Conservation (phyloP, 2,797 vertebrate genomes). For the Neosilurus hyrtlii region DNA sequence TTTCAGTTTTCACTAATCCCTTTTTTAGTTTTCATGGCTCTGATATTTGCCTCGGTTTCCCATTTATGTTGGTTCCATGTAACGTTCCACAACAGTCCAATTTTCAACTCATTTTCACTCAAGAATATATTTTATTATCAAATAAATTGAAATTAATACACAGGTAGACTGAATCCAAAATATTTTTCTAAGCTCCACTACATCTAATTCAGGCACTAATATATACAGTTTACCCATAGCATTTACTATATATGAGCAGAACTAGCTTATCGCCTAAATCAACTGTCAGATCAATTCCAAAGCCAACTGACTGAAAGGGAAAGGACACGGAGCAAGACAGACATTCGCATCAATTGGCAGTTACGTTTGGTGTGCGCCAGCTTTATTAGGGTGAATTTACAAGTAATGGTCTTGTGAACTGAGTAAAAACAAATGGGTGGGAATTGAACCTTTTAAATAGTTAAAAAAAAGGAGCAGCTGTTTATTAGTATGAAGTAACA, state of each 20-base stretch:
- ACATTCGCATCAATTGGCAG: background rate
- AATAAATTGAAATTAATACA: background rate
- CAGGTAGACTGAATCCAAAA: background rate
- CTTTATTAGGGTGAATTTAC: background rate
- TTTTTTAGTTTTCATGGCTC: constrained; percentile 2
- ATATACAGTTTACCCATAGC: background rate
- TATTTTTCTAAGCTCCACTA: background rate
- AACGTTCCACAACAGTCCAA: background rate
- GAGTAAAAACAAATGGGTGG: background rate
- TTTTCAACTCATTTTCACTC: background rate
- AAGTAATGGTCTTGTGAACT: background rate
- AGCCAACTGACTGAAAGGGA: background rate
- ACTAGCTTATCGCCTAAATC: background rate
- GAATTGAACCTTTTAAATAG: background rate
- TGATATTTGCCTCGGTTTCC: background rate
- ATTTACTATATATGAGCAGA: background rate
- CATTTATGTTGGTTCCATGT: background rate
- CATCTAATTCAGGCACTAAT: background rate
- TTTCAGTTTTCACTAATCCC: background rate
- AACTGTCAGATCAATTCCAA: background rate
- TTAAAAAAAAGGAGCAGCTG: background rate
- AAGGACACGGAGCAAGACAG: background rate
- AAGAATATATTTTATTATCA: background rate
- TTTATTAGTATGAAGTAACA: background rate
- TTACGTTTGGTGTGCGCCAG: background rate